Evolutionary conservation across 2,888 invertebrate species (phyloP).

Genomic region (Eupsilia transversa): DNA sequence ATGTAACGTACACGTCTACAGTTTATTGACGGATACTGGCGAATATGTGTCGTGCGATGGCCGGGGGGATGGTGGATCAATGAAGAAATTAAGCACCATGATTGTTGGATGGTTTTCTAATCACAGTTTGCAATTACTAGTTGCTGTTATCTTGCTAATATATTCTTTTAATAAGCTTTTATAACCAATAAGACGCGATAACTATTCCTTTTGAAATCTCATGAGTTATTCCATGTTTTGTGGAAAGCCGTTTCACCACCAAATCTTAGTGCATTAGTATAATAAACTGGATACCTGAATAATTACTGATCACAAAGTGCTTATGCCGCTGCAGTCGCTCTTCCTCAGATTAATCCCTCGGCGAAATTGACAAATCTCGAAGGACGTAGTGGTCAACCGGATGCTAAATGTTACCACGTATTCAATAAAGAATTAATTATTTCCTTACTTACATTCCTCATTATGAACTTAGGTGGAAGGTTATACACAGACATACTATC

Average conservation of each 20-base stretch:
- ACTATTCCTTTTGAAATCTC: not conserved
- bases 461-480: too few relatives aligned
- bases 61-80: not conserved
- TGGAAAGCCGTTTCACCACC: not conserved
- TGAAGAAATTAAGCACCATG: not conserved
- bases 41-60: not conserved
- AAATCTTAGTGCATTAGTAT: not conserved
- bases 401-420: not conserved
- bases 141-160: not conserved
- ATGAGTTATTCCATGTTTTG: not conserved
- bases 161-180: not conserved
- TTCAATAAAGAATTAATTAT: not conserved
- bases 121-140: not conserved
- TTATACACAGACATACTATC: not conserved
- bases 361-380: not conserved
- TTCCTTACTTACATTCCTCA: too few relatives aligned
- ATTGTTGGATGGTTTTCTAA: not conserved
- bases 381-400: not conserved
- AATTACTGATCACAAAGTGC: not conserved
- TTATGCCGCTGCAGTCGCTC: not conserved
- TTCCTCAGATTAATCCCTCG: constrained; percentile 11
- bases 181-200: not conserved
- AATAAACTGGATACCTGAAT: not conserved
- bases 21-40: not conserved
- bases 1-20: not conserved